Percentiles rank a stretch among this genome's conserved stretches.
Evolutionary conservation across 2,888 invertebrate species (phyloP).

Genomic region (Subacronicta megacephala): DNA sequence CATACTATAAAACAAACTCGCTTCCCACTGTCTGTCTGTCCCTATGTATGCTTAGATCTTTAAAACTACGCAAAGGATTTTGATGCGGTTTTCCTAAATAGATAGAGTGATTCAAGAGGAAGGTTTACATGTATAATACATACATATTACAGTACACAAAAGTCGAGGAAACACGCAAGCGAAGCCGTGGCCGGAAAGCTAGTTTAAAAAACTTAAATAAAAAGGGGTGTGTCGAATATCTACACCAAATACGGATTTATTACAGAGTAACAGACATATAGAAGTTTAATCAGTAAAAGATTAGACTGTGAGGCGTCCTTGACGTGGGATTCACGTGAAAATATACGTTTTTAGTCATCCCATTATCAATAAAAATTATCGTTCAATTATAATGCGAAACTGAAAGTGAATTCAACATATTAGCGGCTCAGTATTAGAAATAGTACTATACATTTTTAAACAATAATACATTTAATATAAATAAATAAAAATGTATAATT

Average conservation of each 20-base stretch:
- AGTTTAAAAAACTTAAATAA: too few relatives aligned
- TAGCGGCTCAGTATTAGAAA: slow-evolving; percentile 7
- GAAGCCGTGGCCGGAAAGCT: too few relatives aligned
- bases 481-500: slow-evolving; percentile 19
- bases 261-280: slow-evolving; percentile 3
- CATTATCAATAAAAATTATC: slow-evolving; percentile 12
- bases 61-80: too few relatives aligned
- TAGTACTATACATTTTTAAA: background rate
- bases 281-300: background rate
- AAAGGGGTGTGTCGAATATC: too few relatives aligned
- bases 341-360: background rate
- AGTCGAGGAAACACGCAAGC: too few relatives aligned
- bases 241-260: background rate
- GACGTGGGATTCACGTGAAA: slow-evolving; percentile 21
- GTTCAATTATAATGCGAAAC: slow-evolving; percentile 9
- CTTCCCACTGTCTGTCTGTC: too few relatives aligned
- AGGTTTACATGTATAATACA: too few relatives aligned
- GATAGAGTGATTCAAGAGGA: too few relatives aligned
- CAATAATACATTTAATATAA: background rate
- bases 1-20: too few relatives aligned
- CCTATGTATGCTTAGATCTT: too few relatives aligned
- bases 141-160: too few relatives aligned
- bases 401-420: background rate
- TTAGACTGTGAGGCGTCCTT: background rate
- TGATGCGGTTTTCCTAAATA: too few relatives aligned